Percentiles rank a stretch among this genome's conserved stretches.
These are phyloP conservation scores for Yoshiicerus persimilis DNA, from an alignment of 1,140 invertebrate species.

Conservation along the genomic window DNA sequence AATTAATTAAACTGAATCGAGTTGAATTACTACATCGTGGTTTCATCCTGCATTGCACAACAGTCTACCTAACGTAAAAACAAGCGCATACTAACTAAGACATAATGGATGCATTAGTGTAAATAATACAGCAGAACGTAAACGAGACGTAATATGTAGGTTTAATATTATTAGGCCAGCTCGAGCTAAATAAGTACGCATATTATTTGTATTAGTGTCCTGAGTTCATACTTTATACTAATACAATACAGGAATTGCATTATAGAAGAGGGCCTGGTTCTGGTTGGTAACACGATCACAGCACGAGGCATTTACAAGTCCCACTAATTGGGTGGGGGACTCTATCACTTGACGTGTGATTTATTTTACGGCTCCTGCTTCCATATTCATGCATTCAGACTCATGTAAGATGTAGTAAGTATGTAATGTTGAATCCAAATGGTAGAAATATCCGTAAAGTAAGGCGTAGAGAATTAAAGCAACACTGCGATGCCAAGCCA, in stretches of 20 bases:
- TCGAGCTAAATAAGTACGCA: neutral
- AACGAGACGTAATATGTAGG: neutral
- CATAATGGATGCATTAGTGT: neutral
- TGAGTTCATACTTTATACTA: too few species aligned
- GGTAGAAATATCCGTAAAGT: neutral
- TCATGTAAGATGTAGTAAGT: neutral
- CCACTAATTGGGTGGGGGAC: slow-evolving; percentile 27
- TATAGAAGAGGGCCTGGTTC: too few species aligned
- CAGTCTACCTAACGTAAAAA: neutral
- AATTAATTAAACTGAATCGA: slow-evolving; percentile 33
- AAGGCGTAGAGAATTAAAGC: neutral
- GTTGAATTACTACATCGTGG: slow-evolving; percentile 24
- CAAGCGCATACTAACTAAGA: neutral
- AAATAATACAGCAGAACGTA: neutral
- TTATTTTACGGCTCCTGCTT: slow-evolving; percentile 32
- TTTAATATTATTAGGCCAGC: neutral
- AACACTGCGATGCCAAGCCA: neutral
- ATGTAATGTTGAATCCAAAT: neutral
- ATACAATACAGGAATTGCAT: neutral
- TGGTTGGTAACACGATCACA: neutral
- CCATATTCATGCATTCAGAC: neutral
- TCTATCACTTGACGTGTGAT: slow-evolving; percentile 34
- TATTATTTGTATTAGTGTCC: neutral
- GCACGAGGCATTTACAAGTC: slow-evolving; percentile 1
- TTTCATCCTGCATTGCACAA: neutral